Evolutionary conservation across 2,888 invertebrate species (phyloP), one percentile per base, ranked within the genome.

Genomic region (Caenorhabditis wallacei): DNA sequence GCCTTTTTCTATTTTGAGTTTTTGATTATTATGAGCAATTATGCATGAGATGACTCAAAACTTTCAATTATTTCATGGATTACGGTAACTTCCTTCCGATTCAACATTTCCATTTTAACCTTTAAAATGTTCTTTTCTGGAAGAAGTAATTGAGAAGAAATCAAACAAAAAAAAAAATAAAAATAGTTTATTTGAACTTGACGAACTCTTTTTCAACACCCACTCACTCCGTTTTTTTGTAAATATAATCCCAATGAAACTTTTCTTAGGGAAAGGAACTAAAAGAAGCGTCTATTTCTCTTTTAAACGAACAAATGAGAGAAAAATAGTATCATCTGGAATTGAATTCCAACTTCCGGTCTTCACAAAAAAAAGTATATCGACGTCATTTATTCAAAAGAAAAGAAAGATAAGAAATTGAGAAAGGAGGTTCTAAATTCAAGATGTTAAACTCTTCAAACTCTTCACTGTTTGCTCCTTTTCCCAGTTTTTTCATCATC

Each of bases 381-480:
- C 59, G 51, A 72, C 71, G 59, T 72, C 71, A 72, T 51, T 72
- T 59, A 30, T 40, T 59, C 70, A 70, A n/a, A n/a, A n/a, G n/a
- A n/a, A n/a, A n/a, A n/a, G 57, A 57, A 54, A 68, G 20, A 46
- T n/a, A 16, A 30, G 48, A 24, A 16, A 24, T n/a, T n/a, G n/a
- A 56, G 57, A 35, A n/a, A 59, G 70, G 48, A 51, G 61, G 59
- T 53, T 63, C 64, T n/a, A 63, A 64, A 64, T 64, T 74, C 35
- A 56, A 63, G 63, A 59, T 54, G n/a, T n/a, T 46, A 70, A 61
- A 54, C 30, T 35, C 63, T 63, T 53, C 26, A 30, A 56, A 46
- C 56, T 66, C n/a, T 75, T 66, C 57, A 75, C 75, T 76, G 68
- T 76, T 76, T 76, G 75, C 68, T 48, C 66, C 66, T 46, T n/a